A percentile compares a stretch with the other conserved stretches of the same genome.
Conservation (phyloP, 2,113 vertebrate genomes). For the Struthio camelus region DNA sequence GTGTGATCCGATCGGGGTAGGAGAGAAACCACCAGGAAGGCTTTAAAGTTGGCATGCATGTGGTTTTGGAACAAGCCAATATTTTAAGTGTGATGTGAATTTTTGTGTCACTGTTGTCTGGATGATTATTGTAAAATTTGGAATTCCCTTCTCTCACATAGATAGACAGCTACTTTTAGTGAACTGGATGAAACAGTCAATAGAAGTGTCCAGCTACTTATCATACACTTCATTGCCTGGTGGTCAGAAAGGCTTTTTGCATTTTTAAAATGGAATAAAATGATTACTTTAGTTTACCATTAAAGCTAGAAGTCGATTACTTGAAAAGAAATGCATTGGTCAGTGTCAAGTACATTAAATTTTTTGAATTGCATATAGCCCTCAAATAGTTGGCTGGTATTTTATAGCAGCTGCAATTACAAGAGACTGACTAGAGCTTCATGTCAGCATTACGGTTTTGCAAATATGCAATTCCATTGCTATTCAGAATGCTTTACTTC, state of each 20-base stretch:
- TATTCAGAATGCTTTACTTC: not conserved
- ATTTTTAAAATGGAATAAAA: not conserved
- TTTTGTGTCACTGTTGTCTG: not conserved
- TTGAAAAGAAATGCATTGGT: not conserved
- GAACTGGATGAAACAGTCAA: not conserved
- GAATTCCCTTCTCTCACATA: not conserved
- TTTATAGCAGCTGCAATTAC: not conserved
- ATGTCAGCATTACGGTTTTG: not conserved
- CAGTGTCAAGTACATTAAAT: not conserved
- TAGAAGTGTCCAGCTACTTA: not conserved
- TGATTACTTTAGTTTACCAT: not conserved
- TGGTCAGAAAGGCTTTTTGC: not conserved
- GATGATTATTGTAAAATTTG: not conserved
- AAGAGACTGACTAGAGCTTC: not conserved
- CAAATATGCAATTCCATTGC: not conserved
- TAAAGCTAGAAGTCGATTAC: not conserved
- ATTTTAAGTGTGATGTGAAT: not conserved
- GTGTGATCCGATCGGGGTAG: not conserved
- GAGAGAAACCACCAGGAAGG: not conserved
- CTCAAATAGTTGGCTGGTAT: not conserved
- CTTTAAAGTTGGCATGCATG: not conserved
- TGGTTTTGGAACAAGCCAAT: not conserved
- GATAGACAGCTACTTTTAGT: not conserved
- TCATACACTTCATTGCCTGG: not conserved
- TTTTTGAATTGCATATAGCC: not conserved